Percentiles rank a stretch among this genome's conserved stretches.
Evolutionary conservation across 2,113 vertebrate genomes (phyloP).

Genomic region (Raja brachyura): DNA sequence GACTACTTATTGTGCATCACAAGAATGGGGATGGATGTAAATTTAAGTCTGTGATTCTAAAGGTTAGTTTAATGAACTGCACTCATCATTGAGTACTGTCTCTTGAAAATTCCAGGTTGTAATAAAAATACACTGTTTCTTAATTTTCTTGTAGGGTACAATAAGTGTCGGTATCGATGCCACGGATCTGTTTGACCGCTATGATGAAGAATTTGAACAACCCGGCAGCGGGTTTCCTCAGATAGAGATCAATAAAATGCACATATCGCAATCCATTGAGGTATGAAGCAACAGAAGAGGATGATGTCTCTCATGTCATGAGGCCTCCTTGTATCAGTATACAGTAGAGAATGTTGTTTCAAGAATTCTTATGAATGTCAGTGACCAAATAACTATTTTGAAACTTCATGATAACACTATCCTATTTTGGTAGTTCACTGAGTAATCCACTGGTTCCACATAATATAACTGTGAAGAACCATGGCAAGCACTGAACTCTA

Average conservation of each 20-base stretch:
- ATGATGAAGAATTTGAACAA: conserved; percentile 91
- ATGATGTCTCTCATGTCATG: neutral
- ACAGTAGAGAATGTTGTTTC: neutral
- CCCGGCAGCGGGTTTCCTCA: conserved; percentile 72
- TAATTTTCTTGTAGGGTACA: conserved; percentile 65
- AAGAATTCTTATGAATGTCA: too few species aligned
- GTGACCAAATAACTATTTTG: too few species aligned
- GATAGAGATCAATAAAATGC: conserved; percentile 97
- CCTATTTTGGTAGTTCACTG: neutral
- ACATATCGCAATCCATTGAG: conserved; percentile 99
- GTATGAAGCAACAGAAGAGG: conserved; percentile 48
- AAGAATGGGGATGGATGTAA: neutral
- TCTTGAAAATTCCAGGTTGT: neutral
- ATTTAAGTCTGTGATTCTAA: neutral
- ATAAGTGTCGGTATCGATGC: conserved; percentile 94
- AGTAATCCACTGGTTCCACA: neutral
- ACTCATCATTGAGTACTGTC: neutral
- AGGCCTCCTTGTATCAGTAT: neutral
- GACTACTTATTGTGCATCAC: neutral
- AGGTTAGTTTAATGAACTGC: neutral
- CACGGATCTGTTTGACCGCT: conserved; percentile 92
- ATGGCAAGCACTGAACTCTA: neutral
- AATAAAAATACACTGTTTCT: neutral
- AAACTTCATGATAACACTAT: neutral
- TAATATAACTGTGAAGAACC: neutral